phyloP scores from a whole-genome alignment of 2,113 vertebrate species.

The Halcyon malimbica region DNA sequence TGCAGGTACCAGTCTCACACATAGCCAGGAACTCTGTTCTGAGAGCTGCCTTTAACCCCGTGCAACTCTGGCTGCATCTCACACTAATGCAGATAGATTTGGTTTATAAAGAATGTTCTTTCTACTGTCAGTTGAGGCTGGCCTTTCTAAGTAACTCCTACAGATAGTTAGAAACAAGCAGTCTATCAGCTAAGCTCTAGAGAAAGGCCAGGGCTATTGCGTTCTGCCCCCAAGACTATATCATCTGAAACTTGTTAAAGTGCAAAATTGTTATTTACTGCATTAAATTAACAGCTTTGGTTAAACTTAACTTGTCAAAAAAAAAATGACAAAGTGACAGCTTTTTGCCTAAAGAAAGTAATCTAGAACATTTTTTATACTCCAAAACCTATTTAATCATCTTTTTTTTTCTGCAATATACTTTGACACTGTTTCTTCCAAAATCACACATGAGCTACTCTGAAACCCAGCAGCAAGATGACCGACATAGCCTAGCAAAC shows the following conservation, averaged over 20 bases:
- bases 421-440: neutral
- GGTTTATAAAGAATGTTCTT: neutral
- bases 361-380: neutral
- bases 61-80: neutral
- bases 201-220: neutral
- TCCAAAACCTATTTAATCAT: neutral
- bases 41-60: neutral
- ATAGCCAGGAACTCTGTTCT: neutral
- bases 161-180: neutral
- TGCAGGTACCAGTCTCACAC: fast-evolving
- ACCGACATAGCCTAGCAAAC: neutral
- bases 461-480: neutral
- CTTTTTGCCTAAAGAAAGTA: neutral
- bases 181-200: neutral
- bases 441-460: fast-evolving
- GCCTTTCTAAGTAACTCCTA: neutral
- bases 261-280: neutral
- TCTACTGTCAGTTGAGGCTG: neutral
- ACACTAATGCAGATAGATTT: neutral
- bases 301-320: neutral
- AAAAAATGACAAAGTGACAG: neutral
- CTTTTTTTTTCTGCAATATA: neutral
- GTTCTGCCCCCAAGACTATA: neutral
- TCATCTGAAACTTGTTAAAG: neutral
- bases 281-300: neutral